Evolutionary conservation across 2,797 vertebrate species (phyloP).

Genomic region (Hemitrygon akajei): DNA sequence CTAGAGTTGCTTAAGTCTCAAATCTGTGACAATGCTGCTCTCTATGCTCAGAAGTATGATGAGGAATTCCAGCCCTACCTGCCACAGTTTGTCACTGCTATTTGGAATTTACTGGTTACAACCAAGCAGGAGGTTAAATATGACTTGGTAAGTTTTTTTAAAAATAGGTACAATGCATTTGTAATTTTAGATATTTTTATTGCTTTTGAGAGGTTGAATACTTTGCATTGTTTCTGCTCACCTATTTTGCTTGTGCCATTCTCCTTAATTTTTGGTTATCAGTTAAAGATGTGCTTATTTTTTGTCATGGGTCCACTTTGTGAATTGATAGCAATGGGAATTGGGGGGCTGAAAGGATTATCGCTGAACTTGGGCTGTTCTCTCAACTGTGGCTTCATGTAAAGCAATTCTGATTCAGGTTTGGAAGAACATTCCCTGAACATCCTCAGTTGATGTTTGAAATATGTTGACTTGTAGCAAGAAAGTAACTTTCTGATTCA

Average conservation of each 20-base stretch:
- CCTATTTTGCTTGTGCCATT: not conserved
- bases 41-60: slow-evolving; percentile 96
- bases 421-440: not conserved
- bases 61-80: slow-evolving; percentile 94
- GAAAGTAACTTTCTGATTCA: not conserved
- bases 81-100: slow-evolving; percentile 91
- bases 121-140: slow-evolving; percentile 97
- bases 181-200: not conserved
- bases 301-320: not conserved
- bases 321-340: not conserved
- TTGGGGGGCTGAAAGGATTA: not conserved
- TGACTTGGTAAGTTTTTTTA: slow-evolving; percentile 74
- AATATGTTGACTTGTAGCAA: not conserved
- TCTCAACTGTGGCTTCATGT: not conserved
- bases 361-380: not conserved
- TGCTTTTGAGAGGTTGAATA: not conserved
- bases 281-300: not conserved
- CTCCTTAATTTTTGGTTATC: not conserved
- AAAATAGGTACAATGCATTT: not conserved
- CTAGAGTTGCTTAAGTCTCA: slow-evolving; percentile 94
- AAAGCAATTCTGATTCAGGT: not conserved
- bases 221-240: not conserved
- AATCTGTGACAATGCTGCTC: slow-evolving; percentile 94
- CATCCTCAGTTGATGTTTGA: not conserved
- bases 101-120: slow-evolving; percentile 95